Conservation (phyloP, 2,113 vertebrate genomes). For the Tupaia chinensis region DNA sequence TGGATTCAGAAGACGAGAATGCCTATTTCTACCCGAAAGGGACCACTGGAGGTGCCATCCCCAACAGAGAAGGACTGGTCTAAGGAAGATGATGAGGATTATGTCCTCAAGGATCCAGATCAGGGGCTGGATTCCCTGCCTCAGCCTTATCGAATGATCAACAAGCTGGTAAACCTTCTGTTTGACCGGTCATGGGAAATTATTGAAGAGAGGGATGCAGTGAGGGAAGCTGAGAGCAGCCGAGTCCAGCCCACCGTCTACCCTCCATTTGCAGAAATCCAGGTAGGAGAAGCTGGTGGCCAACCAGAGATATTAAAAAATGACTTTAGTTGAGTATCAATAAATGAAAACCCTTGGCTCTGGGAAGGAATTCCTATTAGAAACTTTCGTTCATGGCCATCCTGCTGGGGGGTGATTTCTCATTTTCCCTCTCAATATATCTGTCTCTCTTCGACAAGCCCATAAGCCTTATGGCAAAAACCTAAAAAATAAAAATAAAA, state of each 20-base stretch:
- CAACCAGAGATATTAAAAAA: background rate
- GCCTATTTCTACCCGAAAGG: slow-evolving; percentile 65
- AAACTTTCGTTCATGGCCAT: background rate
- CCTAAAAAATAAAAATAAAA: background rate
- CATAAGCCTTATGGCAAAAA: too few relatives aligned
- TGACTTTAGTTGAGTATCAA: background rate
- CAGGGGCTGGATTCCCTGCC: slow-evolving; percentile 81
- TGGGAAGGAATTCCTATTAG: background rate
- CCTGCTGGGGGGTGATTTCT: too few relatives aligned
- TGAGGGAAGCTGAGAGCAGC: slow-evolving; percentile 42
- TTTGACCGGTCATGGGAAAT: slow-evolving; percentile 86
- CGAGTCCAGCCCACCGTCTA: slow-evolving; percentile 68
- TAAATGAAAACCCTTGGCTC: background rate
- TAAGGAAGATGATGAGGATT: slow-evolving; percentile 81
- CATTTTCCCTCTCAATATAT: too few relatives aligned
- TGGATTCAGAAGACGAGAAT: slow-evolving; percentile 68
- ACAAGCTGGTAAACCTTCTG: slow-evolving; percentile 85
- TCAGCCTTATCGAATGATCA: slow-evolving; percentile 88
- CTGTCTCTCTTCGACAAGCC: too few relatives aligned
- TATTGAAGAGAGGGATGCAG: slow-evolving; percentile 79
- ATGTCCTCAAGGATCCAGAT: slow-evolving; percentile 81
- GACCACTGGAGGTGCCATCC: slow-evolving; percentile 76
- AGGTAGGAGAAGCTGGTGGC: slow-evolving; percentile 83
- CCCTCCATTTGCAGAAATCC: slow-evolving; percentile 77
- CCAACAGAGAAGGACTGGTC: slow-evolving; percentile 85